Percentiles rank a stretch among this genome's conserved stretches.
Evolutionary conservation across 2,797 vertebrate species (phyloP).

Genomic region (Sylvilagus floridanus): DNA sequence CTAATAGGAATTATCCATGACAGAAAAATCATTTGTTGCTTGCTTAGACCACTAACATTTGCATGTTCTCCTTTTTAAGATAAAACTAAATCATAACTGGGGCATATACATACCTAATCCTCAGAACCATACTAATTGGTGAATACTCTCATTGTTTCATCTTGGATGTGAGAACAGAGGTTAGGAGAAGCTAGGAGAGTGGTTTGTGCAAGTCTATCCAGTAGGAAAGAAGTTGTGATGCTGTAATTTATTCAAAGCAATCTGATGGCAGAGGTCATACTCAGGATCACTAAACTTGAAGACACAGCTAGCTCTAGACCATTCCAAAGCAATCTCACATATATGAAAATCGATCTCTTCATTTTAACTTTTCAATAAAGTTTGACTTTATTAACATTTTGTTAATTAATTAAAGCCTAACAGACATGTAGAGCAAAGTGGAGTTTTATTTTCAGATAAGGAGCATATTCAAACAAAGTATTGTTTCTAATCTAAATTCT

Average conservation of each 20-base stretch:
- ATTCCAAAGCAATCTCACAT: background rate
- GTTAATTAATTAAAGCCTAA: background rate
- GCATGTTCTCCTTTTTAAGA: slow-evolving; percentile 40
- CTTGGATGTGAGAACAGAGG: background rate
- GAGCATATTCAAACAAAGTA: background rate
- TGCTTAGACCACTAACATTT: background rate
- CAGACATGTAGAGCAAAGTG: background rate
- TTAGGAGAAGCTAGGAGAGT: background rate
- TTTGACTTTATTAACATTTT: no score
- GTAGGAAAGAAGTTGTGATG: background rate
- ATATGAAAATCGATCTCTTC: background rate
- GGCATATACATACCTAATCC: background rate
- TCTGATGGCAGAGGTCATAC: background rate
- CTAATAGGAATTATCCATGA: background rate
- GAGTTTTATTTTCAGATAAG: slow-evolving; percentile 40
- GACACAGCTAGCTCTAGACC: background rate
- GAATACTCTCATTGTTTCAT: background rate
- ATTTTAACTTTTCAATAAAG: background rate
- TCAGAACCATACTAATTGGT: background rate
- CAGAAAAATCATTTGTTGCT: background rate
- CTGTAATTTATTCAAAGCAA: background rate
- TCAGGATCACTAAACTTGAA: background rate
- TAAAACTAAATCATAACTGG: slow-evolving; percentile 19
- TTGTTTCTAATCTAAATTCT: slow-evolving; percentile 36
- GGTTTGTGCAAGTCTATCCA: background rate